Conservation (phyloP, 2,888 invertebrate genomes). For the Euproctis similis region DNA sequence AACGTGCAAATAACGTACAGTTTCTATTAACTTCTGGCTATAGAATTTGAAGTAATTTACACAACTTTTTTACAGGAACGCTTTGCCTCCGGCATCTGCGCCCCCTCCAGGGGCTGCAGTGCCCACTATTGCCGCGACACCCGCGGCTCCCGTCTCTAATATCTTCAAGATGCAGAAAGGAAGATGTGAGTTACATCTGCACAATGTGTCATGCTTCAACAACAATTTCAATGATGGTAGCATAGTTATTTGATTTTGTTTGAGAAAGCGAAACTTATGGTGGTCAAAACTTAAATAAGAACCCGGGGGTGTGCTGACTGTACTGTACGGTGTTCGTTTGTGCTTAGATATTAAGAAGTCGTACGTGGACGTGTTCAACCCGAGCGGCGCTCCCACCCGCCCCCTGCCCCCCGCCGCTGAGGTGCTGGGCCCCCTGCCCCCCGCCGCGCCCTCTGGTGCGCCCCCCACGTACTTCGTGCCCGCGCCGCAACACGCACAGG, state of each 20-base stretch:
- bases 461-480: constrained; percentile 34
- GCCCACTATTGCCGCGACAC: constrained; percentile 9
- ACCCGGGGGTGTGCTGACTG: no score
- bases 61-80: constrained; percentile 18
- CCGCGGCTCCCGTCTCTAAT: constrained; percentile 67
- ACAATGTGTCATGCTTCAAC: no score
- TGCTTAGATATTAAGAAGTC: constrained; percentile 88
- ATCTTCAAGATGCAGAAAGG: constrained; percentile 88
- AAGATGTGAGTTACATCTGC: constrained; percentile 85
- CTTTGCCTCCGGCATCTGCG: constrained; percentile 24
- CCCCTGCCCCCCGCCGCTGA: constrained; percentile 55
- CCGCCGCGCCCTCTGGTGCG: constrained; percentile 44
- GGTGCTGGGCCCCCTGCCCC: constrained; percentile 35
- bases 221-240: no score
- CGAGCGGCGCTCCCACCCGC: constrained; percentile 69
- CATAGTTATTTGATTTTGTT: no score
- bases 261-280: no score
- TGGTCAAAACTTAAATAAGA: no score
- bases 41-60: no score
- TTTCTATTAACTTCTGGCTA: no score
- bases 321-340: neutral
- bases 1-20: neutral
- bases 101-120: neutral
- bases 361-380: constrained; percentile 94
- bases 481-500: constrained; percentile 19